Conservation (phyloP, 2,113 vertebrate species). For the Madoqua kirkii region DNA sequence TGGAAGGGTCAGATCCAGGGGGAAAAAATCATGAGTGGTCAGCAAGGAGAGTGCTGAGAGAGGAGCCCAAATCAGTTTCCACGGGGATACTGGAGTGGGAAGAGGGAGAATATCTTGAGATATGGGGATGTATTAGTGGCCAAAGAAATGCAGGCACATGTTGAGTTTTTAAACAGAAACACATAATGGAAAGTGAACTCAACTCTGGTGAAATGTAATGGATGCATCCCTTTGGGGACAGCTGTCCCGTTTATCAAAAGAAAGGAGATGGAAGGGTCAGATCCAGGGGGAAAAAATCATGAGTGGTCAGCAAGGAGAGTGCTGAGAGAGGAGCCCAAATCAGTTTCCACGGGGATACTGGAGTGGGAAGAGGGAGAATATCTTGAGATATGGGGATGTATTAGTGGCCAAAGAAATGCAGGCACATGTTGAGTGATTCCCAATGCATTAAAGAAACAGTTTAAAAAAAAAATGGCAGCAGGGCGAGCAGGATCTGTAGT, state of each 20-base stretch:
- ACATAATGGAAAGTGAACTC: constrained; percentile 52
- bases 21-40: neutral
- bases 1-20: neutral
- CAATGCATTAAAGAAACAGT: neutral
- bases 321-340: neutral
- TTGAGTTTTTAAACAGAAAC: constrained; percentile 46
- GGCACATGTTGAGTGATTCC: neutral
- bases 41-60: neutral
- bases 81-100: neutral
- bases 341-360: neutral
- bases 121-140: neutral
- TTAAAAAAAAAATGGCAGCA: neutral
- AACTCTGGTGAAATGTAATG: constrained; percentile 49
- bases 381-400: neutral
- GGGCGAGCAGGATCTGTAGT: neutral
- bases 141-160: neutral
- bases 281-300: neutral
- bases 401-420: neutral
- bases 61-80: neutral
- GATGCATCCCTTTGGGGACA: constrained; percentile 45
- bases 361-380: neutral
- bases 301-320: neutral
- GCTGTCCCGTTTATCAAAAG: constrained; percentile 50
- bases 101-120: neutral
- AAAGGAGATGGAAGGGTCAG: neutral